phyloP scores from a whole-genome alignment of 92 coral and sea anemone species.

The Montipora capitata region DNA sequence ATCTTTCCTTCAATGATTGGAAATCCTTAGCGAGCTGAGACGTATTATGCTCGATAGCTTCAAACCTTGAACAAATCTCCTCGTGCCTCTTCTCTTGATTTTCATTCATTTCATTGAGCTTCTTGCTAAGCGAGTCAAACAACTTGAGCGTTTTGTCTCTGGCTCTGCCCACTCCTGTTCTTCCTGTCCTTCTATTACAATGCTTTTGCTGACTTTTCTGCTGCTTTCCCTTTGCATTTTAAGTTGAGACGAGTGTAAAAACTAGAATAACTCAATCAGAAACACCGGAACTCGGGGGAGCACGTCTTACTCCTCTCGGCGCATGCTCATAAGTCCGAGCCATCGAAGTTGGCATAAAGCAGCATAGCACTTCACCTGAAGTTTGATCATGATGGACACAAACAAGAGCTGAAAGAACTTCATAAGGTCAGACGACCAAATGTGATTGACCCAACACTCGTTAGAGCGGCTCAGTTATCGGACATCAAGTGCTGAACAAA shows the following conservation, averaged over 20 bases:
- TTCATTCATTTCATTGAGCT: conserved; percentile 15
- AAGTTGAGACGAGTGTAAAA: neutral
- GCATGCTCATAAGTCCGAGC: too few species aligned
- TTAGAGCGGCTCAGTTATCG: too few species aligned
- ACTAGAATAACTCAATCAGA: conserved; percentile 9
- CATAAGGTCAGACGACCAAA: too few species aligned
- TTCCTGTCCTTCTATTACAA: neutral
- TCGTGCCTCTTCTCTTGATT: conserved; percentile 9
- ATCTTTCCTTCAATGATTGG: conserved; percentile 20
- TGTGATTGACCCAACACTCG: too few species aligned
- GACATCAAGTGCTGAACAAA: too few species aligned
- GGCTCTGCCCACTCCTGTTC: conserved; percentile 12
- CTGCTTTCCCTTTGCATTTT: conserved; percentile 24
- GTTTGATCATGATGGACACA: too few species aligned
- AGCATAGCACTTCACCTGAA: too few species aligned
- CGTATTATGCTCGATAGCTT: conserved; percentile 8
- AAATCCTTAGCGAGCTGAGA: conserved; percentile 1
- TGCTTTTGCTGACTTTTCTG: neutral
- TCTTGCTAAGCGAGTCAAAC: conserved; percentile 8
- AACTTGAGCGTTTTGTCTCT: neutral
- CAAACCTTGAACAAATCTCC: neutral
- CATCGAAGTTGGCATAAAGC: too few species aligned
- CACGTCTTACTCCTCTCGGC: conserved; percentile 22
- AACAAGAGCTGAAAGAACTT: too few species aligned
- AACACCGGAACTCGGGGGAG: conserved; percentile 17